Base-by-base conservation (phyloP, 2,797 vertebrate genomes). In the Hydrocynus forskahlii region DNA sequence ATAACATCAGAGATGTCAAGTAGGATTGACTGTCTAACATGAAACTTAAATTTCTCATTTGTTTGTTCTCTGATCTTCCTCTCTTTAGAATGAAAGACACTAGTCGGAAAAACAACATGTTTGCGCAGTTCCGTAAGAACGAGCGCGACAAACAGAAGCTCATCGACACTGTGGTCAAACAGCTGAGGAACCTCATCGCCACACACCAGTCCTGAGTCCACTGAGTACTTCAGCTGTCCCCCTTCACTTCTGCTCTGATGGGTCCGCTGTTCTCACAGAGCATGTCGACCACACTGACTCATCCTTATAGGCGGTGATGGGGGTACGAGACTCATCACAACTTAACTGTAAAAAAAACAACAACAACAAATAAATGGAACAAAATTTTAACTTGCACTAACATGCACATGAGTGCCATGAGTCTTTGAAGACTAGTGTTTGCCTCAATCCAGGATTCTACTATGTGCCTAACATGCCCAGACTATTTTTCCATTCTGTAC, bases 71-170 rank as follows among this genome's bases (percentile, higher is more conserved):
- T 45, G 50, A 21, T 48, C 25, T 60, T 7, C 4, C 21, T 12
- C 75, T 9, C 40, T 23, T 40, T 17, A 99, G 97, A 94, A 98
- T 98, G 97, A 95, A 92, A 82, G 97, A 99, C 92, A 95, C 94
- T 0, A 97, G 96, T 91, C 92, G 96, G 79, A 99, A 97, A 89
- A 98, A 97, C 95, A 96, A 95, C 73, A 93, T 99, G 89, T 98
- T 99, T 48, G 95, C 96, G 52, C 97, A 98, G 86, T 99, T 99
- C 88, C 95, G 96, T 87, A 99, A 97, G 85, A 96, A 96, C 0
- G 97, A 99, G 87, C 81, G 97, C 29, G 98, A 99, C 93, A 92
- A 97, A 71, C 97, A 99, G 94, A 98, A 96, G 81, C 90, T 99
- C 84, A 98, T 99, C 13, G 98, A 99, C 87, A 91, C 97, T 0